phyloP scores from a whole-genome alignment of 2,888 invertebrate genomes.

The Tenthredo mesomela region DNA sequence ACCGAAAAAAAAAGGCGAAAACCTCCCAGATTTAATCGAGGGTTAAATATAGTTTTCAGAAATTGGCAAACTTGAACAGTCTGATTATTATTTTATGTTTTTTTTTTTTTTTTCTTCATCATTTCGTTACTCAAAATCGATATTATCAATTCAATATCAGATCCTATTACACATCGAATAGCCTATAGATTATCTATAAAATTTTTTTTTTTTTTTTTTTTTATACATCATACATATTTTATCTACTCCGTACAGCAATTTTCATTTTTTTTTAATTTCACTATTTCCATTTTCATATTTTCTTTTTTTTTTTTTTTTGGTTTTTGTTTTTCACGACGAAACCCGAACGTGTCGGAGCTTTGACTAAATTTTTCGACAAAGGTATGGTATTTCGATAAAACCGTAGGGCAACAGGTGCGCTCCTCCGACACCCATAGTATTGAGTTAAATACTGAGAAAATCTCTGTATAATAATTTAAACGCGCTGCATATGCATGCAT shows the following conservation, averaged over 20 bases:
- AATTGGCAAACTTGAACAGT: neutral
- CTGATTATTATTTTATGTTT: neutral
- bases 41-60: neutral
- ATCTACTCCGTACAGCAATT: neutral
- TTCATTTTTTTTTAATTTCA: neutral
- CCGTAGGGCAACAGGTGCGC: slow-evolving; percentile 25
- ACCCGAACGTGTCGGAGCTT: neutral
- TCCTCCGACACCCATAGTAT: no score
- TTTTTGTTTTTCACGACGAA: neutral
- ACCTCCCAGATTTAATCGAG: neutral
- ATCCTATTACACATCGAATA: neutral
- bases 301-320: neutral
- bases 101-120: no score
- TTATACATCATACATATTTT: neutral
- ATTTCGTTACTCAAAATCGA: neutral
- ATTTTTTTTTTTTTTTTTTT: neutral
- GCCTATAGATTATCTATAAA: neutral
- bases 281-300: neutral
- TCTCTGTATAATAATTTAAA: no score
- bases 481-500: no score
- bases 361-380: slow-evolving; percentile 1
- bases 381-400: slow-evolving; percentile 18
- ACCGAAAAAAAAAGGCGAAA: neutral
- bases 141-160: neutral
- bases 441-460: no score